These are phyloP conservation scores for Parotocinclus haroldoi DNA, from an alignment of 2,797 vertebrate species.

Conservation along the genomic window DNA sequence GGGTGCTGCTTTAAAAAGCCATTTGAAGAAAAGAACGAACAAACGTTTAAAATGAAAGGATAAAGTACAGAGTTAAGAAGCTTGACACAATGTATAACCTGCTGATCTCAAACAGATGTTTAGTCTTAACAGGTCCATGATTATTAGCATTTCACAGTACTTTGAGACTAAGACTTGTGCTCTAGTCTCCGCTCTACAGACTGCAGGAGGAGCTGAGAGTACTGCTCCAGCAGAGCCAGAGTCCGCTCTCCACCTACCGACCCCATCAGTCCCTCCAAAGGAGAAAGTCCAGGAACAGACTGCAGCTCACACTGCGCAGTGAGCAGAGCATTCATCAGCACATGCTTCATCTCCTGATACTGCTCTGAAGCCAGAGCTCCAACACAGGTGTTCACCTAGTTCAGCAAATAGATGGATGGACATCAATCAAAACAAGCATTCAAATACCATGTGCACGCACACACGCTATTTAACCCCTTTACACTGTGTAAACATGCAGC, in stretches of 20 bases:
- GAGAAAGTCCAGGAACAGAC: constrained; percentile 58
- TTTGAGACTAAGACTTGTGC: constrained; percentile 70
- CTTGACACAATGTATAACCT: too few species aligned
- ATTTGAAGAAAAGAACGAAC: too few species aligned
- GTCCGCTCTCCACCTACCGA: constrained; percentile 70
- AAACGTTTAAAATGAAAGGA: too few species aligned
- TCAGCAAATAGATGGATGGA: constrained; percentile 8
- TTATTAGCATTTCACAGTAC: neutral
- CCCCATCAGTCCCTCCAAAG: constrained; percentile 41
- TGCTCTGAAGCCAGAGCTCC: constrained; percentile 57
- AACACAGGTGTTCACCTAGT: constrained; percentile 70
- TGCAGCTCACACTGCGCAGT: constrained; percentile 78
- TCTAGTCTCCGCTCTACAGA: constrained; percentile 89
- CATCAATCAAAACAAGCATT: neutral
- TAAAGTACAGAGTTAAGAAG: too few species aligned
- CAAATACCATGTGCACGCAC: too few species aligned
- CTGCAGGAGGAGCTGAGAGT: constrained; percentile 86
- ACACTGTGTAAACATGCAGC: too few species aligned
- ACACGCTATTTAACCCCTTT: too few species aligned
- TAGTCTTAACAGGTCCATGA: neutral
- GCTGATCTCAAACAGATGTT: too few species aligned
- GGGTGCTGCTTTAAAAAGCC: too few species aligned
- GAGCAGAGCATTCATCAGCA: constrained; percentile 79
- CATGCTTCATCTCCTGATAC: constrained; percentile 73
- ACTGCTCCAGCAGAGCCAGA: constrained; percentile 87